Evolutionary conservation across 1,140 invertebrate genomes (phyloP).

Genomic region (Matsumurasca onukii): DNA sequence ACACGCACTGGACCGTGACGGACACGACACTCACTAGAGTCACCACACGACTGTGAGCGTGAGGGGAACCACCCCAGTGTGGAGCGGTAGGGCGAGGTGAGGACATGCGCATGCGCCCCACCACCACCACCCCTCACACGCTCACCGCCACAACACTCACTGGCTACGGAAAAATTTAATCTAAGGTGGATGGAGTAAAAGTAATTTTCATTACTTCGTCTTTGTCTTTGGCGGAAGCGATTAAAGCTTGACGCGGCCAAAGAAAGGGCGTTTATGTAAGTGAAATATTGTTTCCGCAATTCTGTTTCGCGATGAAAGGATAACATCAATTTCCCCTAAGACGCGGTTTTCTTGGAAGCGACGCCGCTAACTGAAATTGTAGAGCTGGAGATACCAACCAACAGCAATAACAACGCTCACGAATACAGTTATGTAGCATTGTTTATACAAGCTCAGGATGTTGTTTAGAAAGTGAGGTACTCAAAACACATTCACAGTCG

Average conservation of each 20-base stretch:
- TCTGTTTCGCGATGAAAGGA: conserved; percentile 13
- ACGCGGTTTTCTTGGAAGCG: neutral
- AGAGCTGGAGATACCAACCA: too few species aligned
- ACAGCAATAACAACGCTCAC: too few species aligned
- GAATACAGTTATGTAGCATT: too few species aligned
- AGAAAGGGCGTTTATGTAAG: conserved; percentile 21
- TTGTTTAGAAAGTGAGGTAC: too few species aligned
- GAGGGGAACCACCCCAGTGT: neutral
- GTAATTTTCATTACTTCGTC: conserved; percentile 21
- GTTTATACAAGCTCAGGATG: too few species aligned
- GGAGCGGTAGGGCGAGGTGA: conserved; percentile 15
- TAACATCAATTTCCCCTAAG: conserved; percentile 25
- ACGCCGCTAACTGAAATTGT: neutral
- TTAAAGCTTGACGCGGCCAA: conserved; percentile 2
- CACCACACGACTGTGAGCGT: conserved; percentile 2
- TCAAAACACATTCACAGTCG: too few species aligned
- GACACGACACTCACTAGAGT: conserved; percentile 7
- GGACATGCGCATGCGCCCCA: neutral
- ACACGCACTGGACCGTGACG: neutral
- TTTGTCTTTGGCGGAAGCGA: conserved; percentile 11
- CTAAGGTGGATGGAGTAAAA: conserved; percentile 3
- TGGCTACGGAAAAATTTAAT: conserved; percentile 4
- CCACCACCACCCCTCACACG: neutral
- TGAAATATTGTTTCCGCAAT: conserved; percentile 23
- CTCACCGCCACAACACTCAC: neutral